Percentiles rank a stretch among this genome's conserved stretches.
phyloP scores from a whole-genome alignment of 2,113 vertebrate species.

The Syngnathus typhle region DNA sequence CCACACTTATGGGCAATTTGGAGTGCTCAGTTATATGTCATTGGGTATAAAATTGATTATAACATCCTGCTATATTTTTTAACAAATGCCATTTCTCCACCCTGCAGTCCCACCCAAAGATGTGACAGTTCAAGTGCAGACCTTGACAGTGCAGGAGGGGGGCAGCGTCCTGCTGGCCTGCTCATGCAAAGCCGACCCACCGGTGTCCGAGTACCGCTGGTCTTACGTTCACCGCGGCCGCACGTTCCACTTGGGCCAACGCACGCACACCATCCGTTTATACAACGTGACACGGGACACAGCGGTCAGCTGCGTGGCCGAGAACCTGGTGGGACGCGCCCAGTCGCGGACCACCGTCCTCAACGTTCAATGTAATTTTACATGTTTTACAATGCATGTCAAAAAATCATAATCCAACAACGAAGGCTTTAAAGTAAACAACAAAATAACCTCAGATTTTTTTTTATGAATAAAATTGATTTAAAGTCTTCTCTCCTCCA shows the following conservation, averaged over 20 bases:
- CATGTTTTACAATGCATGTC: no score
- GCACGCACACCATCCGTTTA: conserved; percentile 49
- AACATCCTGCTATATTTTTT: neutral
- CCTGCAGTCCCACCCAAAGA: conserved; percentile 68
- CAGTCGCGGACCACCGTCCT: conserved; percentile 50
- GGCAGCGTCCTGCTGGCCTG: conserved; percentile 64
- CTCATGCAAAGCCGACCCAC: conserved; percentile 72
- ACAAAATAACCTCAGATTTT: no score
- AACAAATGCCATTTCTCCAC: neutral
- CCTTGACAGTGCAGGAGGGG: conserved; percentile 59
- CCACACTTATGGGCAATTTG: no score
- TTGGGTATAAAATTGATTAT: neutral
- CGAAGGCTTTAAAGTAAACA: no score
- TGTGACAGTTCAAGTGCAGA: conserved; percentile 58
- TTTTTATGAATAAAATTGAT: no score
- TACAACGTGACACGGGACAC: conserved; percentile 65
- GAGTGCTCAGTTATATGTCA: neutral
- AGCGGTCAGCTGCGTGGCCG: conserved; percentile 60
- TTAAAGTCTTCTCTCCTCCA: conserved; percentile 17
- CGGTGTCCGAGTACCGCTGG: conserved; percentile 65
- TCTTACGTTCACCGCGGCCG: conserved; percentile 53
- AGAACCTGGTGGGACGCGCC: conserved; percentile 64
- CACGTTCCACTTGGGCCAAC: conserved; percentile 39
- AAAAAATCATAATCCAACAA: no score
- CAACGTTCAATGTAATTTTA: conserved; percentile 65